Evolutionary conservation across 2,113 vertebrate genomes (phyloP), one percentile per base, ranked within the genome.

Genomic region (Amia ocellicauda): DNA sequence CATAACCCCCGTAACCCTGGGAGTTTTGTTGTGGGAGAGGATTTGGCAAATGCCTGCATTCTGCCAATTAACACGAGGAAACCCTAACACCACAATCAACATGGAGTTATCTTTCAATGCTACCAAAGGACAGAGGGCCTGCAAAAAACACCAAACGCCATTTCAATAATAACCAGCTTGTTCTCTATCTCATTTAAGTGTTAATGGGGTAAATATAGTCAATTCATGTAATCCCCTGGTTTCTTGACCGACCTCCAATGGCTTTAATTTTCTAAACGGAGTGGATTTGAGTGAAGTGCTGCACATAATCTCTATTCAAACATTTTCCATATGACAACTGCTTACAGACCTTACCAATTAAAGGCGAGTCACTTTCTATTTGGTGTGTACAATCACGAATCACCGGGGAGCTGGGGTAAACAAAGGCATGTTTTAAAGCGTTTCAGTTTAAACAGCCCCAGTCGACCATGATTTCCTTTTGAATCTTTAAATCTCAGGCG

Each of bases 401-500:
- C 71, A 73, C 72, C 1, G 2, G 89, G 86, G 88, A 88, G 84
- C 84, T 82, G 77, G 68, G 58, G 74, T 90, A 84, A 91, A 96
- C 94, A 97, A 97, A 92, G 90, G 85, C 86, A 76, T 72, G 69
- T 85, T 90, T 80, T 72, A 77, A 88, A 87, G 88, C 86, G 79
- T 88, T 91, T 91, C 82, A 78, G 79, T 77, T 79, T 69, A 73
- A 85, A 83, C 80, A 78, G 83, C 71, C 77, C 79, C 82, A 26
- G 71, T 90, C 78, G 82, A 92, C 87, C 85, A 80, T 85, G 84
- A 84, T 81, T 89, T 88, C 81, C 88, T 92, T 88, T 82, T 84
- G 82, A 78, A 87, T 89, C 88, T 87, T 87, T 90, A 79, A 89
- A 91, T 89, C 89, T 92, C 88, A 89, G 84, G 86, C 88, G 85